Evolutionary conservation across 2,113 vertebrate genomes (phyloP).

Genomic region (Bothrops jararaca): DNA sequence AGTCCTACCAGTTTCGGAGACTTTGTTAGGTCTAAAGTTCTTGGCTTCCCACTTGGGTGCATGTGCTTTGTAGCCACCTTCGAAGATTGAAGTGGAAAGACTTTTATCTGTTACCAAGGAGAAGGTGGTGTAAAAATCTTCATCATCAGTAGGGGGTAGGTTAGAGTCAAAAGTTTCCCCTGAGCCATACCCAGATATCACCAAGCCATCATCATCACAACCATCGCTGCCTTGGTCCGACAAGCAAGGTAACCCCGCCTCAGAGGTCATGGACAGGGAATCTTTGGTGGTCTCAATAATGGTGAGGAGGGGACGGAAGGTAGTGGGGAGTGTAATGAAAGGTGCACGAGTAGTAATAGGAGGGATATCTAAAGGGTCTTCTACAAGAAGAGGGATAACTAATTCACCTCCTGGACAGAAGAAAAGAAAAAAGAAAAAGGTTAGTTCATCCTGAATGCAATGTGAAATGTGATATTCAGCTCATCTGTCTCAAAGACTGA

Average conservation of each 20-base stretch:
- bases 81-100: constrained; percentile 97
- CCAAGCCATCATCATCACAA: constrained; percentile 99
- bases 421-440: constrained; percentile 55
- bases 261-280: constrained; percentile 99
- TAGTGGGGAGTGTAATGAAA: constrained; percentile 95
- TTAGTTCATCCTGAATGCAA: constrained; percentile 64
- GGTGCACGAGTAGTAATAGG: constrained; percentile 94
- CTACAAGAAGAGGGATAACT: constrained; percentile 94
- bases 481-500: not conserved
- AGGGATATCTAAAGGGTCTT: constrained; percentile 96
- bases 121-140: constrained; percentile 99
- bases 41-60: constrained; percentile 97
- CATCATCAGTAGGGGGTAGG: constrained; percentile 99
- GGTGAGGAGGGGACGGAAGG: constrained; percentile 97
- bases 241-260: constrained; percentile 99
- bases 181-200: constrained; percentile 99
- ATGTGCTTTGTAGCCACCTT: constrained; percentile 98
- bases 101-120: constrained; percentile 99
- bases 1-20: constrained; percentile 94
- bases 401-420: constrained; percentile 96
- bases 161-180: constrained; percentile 99
- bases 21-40: constrained; percentile 99
- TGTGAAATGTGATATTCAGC: constrained; percentile 1
- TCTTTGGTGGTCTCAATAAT: constrained; percentile 99
- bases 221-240: constrained; percentile 99